Base-by-base conservation (phyloP, 2,888 invertebrate species). In the Nomada ferruginata region DNA sequence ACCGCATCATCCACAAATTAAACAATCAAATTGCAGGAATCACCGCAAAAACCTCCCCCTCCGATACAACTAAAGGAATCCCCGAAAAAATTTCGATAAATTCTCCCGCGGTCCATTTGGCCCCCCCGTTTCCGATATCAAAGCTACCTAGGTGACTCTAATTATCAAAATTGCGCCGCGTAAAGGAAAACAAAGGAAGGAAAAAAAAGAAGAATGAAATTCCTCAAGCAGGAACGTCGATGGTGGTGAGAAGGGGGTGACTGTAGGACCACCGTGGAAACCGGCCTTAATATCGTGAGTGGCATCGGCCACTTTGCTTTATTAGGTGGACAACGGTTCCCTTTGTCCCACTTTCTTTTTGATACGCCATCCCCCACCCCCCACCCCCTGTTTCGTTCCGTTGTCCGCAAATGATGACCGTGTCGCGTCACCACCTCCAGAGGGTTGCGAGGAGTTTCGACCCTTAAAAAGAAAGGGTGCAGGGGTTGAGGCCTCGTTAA, bases 321-420 rank as follows among this genome's bases (percentile, higher is more conserved):
- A 88, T 89, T 86, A 89, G 83, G 60, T 69, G 83, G 82, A 83
- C 86, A 85, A 84, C 77, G 82, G 77, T 44, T 50, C 61, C 76
- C 77, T 87, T 90, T 87, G 83, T 89, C 83, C 79, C 68, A 84
- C 73, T 77, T 86, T 78, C 87, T 89, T 85, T 88, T 84, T 86
- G 83, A 89, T 80, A 79, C 83, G 68, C 83, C 84, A 83, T 89
- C 87, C 0, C 7, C 7, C 1, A 1, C 0, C 36, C 36, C 36
- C 36, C 36, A 0, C 7, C 36, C 36, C 36, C 87, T 76, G 71
- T 79, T 69, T 76, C 79, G 81, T 90, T 86, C 82, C 85, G 81
- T 89, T 90, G 90, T 86, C 87, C 87, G 76, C 74, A 69, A 89
- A 89, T 80, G 73, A 73, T 75, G 76, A 76, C 84, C 50, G 55